Evolutionary conservation across 2,888 invertebrate genomes (phyloP).

Genomic region (Colletes collaris): DNA sequence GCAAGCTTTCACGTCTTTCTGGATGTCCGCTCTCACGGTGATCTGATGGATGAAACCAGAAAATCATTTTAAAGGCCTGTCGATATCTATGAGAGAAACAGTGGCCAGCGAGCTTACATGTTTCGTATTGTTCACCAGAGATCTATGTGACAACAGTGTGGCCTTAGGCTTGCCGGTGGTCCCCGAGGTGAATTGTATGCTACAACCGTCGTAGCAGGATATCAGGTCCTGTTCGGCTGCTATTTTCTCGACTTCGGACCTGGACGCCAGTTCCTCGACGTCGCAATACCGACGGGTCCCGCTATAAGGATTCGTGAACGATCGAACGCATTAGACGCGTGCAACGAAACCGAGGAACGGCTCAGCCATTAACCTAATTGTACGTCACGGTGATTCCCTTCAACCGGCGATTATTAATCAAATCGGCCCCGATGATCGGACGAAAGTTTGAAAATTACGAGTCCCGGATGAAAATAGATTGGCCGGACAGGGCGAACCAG

Average conservation of each 20-base stretch:
- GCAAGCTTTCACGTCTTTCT: slow-evolving; percentile 82
- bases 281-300: slow-evolving; percentile 83
- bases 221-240: slow-evolving; percentile 84
- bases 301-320: slow-evolving; percentile 63
- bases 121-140: slow-evolving; percentile 90
- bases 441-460: slow-evolving; percentile 55
- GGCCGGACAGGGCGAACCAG: slow-evolving; percentile 30
- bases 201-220: slow-evolving; percentile 88
- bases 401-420: slow-evolving; percentile 49
- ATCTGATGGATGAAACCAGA: too few species aligned
- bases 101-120: slow-evolving; percentile 79
- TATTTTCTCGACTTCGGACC: slow-evolving; percentile 77
- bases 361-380: slow-evolving; percentile 76
- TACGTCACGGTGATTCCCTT: slow-evolving; percentile 50
- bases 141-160: slow-evolving; percentile 88
- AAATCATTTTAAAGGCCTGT: too few species aligned
- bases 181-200: slow-evolving; percentile 94
- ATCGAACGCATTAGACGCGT: slow-evolving; percentile 7
- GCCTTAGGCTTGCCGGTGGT: slow-evolving; percentile 93
- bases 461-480: slow-evolving; percentile 39
- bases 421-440: slow-evolving; percentile 52
- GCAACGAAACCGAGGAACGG: slow-evolving; percentile 41
- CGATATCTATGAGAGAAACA: too few species aligned
- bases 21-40: too few species aligned
- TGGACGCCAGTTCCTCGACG: slow-evolving; percentile 78